Evolutionary conservation across 1,140 invertebrate genomes (phyloP), one percentile per base, ranked within the genome.

Genomic region (Anadara kagoshimensis): DNA sequence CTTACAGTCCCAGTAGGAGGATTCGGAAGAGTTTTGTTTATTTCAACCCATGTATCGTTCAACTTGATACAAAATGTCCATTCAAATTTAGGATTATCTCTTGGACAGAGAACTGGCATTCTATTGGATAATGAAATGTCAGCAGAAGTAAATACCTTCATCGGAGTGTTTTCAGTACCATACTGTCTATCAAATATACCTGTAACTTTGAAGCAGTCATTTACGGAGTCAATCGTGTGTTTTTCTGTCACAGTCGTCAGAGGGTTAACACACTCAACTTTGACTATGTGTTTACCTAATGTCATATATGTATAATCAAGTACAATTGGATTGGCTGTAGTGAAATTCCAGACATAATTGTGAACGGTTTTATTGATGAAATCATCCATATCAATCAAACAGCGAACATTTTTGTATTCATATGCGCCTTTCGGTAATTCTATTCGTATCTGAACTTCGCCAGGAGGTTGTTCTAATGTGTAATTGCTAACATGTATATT

Each of bases 161-260:
- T 69, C n/a, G 73, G 67, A 5, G 14, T 70, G 18, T 54, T 29
- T 10, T 51, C 56, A 12, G 26, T 26, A 43, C 67, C 61, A 51
- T 75, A 75, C 8, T 70, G 53, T 16, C 67, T 22, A 47, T 69
- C 68, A 62, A 75, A 75, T 11, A 75, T 75, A 2, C 73, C 73
- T 36, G 69, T 45, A 41, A 44, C 24, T 1, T 61, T 61, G 61
- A 69, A 75, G 47, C 73, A 75, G n/a, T 43, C 26, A 41, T 75
- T 75, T 36, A 56, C 49, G 4, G 66, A 53, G n/a, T 41, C 14
- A 20, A 75, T 49, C 3, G 24, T n/a, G 24, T 10, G 44, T 7
- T n/a, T 20, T 16, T 62, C n/a, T 12, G 20, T 20, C 29, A 61
- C 36, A 10, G 26, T 57, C n/a, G 57, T 53, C 16, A 24, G 24